Evolutionary conservation across 2,113 vertebrate genomes (phyloP), one percentile per base, ranked within the genome.

Genomic region (Plotosus lineatus): DNA sequence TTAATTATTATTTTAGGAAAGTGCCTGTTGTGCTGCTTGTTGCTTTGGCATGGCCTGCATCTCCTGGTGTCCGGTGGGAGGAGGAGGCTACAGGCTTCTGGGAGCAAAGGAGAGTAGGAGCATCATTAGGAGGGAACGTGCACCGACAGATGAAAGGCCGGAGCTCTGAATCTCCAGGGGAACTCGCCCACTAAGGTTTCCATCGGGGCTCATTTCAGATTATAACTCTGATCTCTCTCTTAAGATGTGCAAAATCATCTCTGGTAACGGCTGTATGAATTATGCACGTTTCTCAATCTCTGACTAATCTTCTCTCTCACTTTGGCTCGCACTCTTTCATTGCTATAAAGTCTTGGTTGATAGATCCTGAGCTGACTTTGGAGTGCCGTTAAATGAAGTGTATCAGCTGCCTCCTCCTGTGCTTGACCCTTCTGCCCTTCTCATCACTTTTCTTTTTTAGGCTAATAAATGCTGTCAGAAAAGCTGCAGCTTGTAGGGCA

Each of bases 1-100:
- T 86, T 87, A 84, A 86, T 87, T 85, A 87, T 85, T 89, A 81
- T 89, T 89, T 85, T 86, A 81, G 81, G 85, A 83, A 82, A 83
- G 81, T 74, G 44, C 71, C 63, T 79, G 48, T 17, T 79, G 80
- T 82, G 82, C 61, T 55, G 60, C 65, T n/a, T 65, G 51, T 53
- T 26, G 26, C 56, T 56, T 42, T 38, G 63, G 40, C 51, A 69
- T 19, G 33, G 42, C 33, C 74, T 51, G 68, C 40, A 71, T 85
- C 72, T 76, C 61, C 5, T 36, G 14, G 42, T 26, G 55, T 66
- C 76, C 46, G 71, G 63, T 71, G 80, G 66, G 58, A 84, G 73
- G 58, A 84, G 73, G 42, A 46, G 77, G 33, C 46, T 21, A 71
- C 3, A 48, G 50, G 33, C 46, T 5, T 10, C 66, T 3, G 19